These are phyloP conservation scores for Vanessa cardui DNA, from an alignment of 2,888 invertebrate species.

Conservation along the genomic window DNA sequence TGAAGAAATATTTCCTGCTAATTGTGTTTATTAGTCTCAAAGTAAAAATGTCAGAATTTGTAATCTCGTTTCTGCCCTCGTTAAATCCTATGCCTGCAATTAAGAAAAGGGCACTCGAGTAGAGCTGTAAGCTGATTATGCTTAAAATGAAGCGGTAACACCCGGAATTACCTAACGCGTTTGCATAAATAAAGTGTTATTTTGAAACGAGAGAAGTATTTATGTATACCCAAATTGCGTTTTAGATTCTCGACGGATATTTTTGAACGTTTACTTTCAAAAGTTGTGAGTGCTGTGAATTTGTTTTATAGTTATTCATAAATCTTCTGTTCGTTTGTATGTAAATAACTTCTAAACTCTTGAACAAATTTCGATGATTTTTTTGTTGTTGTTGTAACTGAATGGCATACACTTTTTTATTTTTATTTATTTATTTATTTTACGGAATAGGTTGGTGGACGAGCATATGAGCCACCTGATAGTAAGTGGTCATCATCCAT, in stretches of 20 bases:
- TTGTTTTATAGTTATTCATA: too few relatives aligned
- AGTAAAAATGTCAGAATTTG: slow-evolving; percentile 53
- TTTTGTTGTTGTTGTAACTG: too few relatives aligned
- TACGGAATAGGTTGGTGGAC: too few relatives aligned
- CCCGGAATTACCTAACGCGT: slow-evolving; percentile 61
- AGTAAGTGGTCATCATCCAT: too few relatives aligned
- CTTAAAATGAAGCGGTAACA: slow-evolving; percentile 71
- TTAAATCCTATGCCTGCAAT: slow-evolving; percentile 70
- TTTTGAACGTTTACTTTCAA: too few relatives aligned
- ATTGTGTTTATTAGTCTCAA: slow-evolving; percentile 40
- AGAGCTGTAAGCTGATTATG: slow-evolving; percentile 66
- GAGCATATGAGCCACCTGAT: too few relatives aligned
- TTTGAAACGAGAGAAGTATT: slow-evolving; percentile 10
- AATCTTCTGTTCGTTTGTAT: too few relatives aligned
- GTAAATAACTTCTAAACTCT: too few relatives aligned
- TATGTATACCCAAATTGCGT: neutral
- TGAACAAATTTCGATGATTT: too few relatives aligned
- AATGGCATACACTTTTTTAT: too few relatives aligned
- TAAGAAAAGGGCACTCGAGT: slow-evolving; percentile 60
- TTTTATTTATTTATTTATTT: too few relatives aligned
- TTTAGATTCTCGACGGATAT: neutral
- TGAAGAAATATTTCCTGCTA: slow-evolving; percentile 10
- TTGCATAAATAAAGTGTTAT: slow-evolving; percentile 61
- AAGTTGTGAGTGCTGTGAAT: too few relatives aligned
- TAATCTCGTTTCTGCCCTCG: slow-evolving; percentile 61